phyloP scores from a whole-genome alignment of 92 coral and sea anemone species.

The Parazoanthus atlanticus region DNA sequence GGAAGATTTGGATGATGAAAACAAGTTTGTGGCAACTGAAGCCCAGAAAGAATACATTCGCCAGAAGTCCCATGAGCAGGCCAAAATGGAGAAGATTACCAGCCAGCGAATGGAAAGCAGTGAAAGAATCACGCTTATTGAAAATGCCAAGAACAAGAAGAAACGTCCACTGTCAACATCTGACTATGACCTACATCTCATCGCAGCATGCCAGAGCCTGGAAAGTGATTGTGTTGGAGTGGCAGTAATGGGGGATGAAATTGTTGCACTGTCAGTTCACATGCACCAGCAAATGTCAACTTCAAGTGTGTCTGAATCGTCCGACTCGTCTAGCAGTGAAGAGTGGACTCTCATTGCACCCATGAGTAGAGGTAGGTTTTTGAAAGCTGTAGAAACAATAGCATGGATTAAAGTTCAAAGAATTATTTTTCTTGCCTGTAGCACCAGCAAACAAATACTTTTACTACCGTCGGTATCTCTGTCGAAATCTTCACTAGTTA shows the following conservation, averaged over 20 bases:
- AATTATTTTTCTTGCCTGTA: no score
- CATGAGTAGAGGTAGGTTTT: slow-evolving; percentile 91
- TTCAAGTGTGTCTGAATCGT: slow-evolving; percentile 75
- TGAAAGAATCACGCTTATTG: slow-evolving; percentile 48
- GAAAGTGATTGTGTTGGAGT: slow-evolving; percentile 88
- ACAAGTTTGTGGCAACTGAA: slow-evolving; percentile 83
- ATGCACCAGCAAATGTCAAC: slow-evolving; percentile 56
- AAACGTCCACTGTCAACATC: slow-evolving; percentile 46
- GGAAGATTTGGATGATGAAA: slow-evolving; percentile 71
- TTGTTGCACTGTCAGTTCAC: slow-evolving; percentile 88
- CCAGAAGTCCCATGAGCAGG: slow-evolving; percentile 79
- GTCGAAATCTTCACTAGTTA: no score
- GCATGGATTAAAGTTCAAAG: background rate
- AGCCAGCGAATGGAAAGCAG: slow-evolving; percentile 61
- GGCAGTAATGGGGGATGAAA: slow-evolving; percentile 72
- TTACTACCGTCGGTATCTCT: no score
- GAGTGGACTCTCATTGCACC: slow-evolving; percentile 91
- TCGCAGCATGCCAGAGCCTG: slow-evolving; percentile 77
- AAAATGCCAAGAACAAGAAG: slow-evolving; percentile 69
- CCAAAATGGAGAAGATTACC: slow-evolving; percentile 62
- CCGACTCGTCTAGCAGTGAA: slow-evolving; percentile 81
- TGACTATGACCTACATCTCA: slow-evolving; percentile 72
- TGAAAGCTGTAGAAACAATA: background rate
- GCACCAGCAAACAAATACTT: no score
- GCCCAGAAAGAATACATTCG: slow-evolving; percentile 95